Evolutionary conservation across 2,888 invertebrate species (phyloP), one percentile per base, ranked within the genome.

Genomic region (Thera obeliscata): DNA sequence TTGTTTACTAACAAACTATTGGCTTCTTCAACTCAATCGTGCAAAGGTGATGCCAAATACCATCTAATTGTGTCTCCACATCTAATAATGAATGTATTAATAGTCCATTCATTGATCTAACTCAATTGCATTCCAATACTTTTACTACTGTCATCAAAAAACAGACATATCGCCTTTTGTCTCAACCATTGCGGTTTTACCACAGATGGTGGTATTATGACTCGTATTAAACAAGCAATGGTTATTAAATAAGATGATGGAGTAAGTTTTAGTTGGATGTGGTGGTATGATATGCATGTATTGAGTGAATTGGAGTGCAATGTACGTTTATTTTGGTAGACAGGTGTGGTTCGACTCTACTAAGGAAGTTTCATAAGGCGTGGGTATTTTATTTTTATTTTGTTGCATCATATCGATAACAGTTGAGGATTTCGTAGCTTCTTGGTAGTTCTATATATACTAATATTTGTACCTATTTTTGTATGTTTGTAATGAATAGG

Each of bases 91-190:
- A 69, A 71, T 38, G 61, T 55, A 55, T 77, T 73, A 67, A 72
- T 70, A 75, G 57, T 67, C 79, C 85, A 85, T 87, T 87, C 88
- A 88, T 85, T 82, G 87, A 88, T 87, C 81, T 78, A 74, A 73
- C 74, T 83, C 86, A 84, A 88, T 88, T 79, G 81, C 80, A 87
- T 87, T 84, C 87, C 88, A 81, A 89, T 89, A 88, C 85, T 77
- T 73, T 55, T 75, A 83, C 73, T 67, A 66, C 7, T 2, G 6
- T 22, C 54, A 6, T 9, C n/a, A 11, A 12, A 3, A 4, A 46
- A 9, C 33, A 6, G 33, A 2, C 6, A 35, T 7, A 8, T 8
- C 11, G 0, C 8, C 2, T n/a, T 8, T 11, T 55, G 49, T 2
- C 22, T 7, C 36, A 48, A 56, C 38, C 65, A 65, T 59, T 46